These are phyloP conservation scores for Amphipoea oculea DNA, from an alignment of 2,888 invertebrate species.

Conservation along the genomic window DNA sequence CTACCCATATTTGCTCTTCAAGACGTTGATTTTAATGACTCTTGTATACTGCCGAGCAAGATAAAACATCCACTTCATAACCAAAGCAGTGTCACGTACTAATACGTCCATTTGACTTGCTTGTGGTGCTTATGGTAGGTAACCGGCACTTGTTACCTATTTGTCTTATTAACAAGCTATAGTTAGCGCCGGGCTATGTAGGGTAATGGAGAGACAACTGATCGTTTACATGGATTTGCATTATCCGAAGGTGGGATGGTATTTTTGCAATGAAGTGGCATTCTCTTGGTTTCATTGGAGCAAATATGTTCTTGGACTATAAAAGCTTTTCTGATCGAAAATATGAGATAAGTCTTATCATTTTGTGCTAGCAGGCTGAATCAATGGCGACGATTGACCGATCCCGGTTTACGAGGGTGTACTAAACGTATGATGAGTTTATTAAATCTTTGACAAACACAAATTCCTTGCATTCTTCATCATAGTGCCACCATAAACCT, in stretches of 20 bases:
- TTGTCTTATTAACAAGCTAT: slow-evolving; percentile 55
- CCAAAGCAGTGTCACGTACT: slow-evolving; percentile 54
- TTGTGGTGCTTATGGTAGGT: slow-evolving; percentile 39
- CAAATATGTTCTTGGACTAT: not conserved
- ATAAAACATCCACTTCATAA: slow-evolving; percentile 54
- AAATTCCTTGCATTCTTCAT: not conserved
- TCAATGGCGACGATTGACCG: not conserved
- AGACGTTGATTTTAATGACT: slow-evolving; percentile 42
- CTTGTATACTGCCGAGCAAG: slow-evolving; percentile 46
- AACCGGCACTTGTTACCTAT: slow-evolving; percentile 51
- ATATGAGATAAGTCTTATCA: not conserved
- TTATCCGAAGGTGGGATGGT: slow-evolving; percentile 25
- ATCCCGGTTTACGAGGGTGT: not conserved
- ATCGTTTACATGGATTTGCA: slow-evolving; percentile 34
- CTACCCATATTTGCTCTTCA: slow-evolving; percentile 48
- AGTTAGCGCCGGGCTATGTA: slow-evolving; percentile 46
- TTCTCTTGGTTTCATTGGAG: not conserved
- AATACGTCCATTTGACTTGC: slow-evolving; percentile 41
- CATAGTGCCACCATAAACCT: slow-evolving; percentile 29
- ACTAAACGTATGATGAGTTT: not conserved
- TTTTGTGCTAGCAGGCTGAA: not conserved
- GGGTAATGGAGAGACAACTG: slow-evolving; percentile 59
- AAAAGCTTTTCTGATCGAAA: not conserved
- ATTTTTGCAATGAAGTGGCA: slow-evolving; percentile 18
- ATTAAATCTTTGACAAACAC: not conserved